Evolutionary conservation across 2,888 invertebrate species (phyloP).

Genomic region (Limenitis camilla): DNA sequence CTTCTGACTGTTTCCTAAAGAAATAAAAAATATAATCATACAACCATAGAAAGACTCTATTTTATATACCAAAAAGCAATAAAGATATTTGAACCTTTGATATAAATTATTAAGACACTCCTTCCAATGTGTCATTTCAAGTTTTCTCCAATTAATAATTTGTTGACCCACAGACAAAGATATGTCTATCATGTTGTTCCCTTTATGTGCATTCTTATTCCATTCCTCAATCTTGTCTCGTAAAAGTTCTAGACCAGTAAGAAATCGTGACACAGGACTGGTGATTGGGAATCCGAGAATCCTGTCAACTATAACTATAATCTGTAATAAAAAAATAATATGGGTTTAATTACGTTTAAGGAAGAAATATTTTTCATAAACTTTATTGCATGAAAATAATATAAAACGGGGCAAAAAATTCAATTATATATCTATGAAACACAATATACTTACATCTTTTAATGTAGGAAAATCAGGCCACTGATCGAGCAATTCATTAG

Average conservation of each 20-base stretch:
- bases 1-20: conserved; percentile 77
- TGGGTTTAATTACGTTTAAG: too few relatives aligned
- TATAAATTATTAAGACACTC: conserved; percentile 82
- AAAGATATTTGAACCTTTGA: conserved; percentile 57
- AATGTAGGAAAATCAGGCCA: conserved; percentile 95
- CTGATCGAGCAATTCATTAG: conserved; percentile 78
- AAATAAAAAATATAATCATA: not conserved
- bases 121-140: conserved; percentile 92
- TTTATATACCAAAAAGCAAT: not conserved
- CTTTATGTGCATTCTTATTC: conserved; percentile 92
- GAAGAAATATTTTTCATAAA: not conserved
- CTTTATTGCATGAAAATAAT: too few relatives aligned
- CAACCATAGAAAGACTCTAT: not conserved
- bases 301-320: conserved; percentile 78
- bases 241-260: conserved; percentile 92
- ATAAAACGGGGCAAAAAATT: too few relatives aligned
- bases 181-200: conserved; percentile 85
- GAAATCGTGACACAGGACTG: conserved; percentile 89
- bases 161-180: conserved; percentile 84
- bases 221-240: conserved; percentile 90
- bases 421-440: not conserved
- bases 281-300: conserved; percentile 82
- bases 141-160: conserved; percentile 92
- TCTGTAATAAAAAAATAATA: conserved; percentile 67
- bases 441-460: conserved; percentile 74